Evolutionary conservation across 1,140 invertebrate species (phyloP), one percentile per base, ranked within the genome.

Genomic region (Camponotus pennsylvanicus): DNA sequence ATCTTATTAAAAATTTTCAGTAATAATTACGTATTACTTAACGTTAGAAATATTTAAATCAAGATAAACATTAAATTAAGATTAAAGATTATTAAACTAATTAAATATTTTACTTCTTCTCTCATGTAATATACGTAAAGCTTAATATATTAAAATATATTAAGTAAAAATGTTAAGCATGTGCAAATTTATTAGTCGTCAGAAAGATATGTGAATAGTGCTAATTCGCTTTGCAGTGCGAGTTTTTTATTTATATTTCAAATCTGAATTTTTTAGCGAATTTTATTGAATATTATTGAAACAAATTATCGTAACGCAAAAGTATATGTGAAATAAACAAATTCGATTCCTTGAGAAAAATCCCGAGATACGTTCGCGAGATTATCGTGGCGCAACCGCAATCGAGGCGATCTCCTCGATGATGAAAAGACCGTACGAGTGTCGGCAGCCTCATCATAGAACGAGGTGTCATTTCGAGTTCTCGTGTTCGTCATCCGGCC

Each of bases 381-480:
- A 45, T 37, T 13, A 67, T 71, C 15, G 27, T 27, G 37, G 42
- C 13, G 40, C n/a, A 45, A 21, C 13, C 11, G 37, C 27, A 27
- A 73, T 73, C 87, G 61, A 27, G 57, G 40, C 21, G 42, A 49
- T 71, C 37, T 34, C 55, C 8, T 80, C n/a, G 27, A 67, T 32
- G 49, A 85, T 18, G 49, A 45, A 76, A 79, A 42, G 34, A 11
- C 49, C 11, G 27, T 63, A 34, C 59, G 84, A 78, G 57, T 69
- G 70, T 77, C 79, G 52, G 34, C 45, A 63, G 42, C 61, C 66
- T 90, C 87, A 90, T 90, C 89, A 83, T 40, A 69, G 8, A 49
- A n/a, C 76, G 57, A 90, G 86, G 77, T 90, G 88, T 90, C 89
- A 90, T 76, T 88, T 90, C 71, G 76, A 63, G 61, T 55, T 70